A percentile compares a stretch with the other conserved stretches of the same genome.
phyloP scores from a whole-genome alignment of 2,113 vertebrate species.

The pig (Sus scrofa) region T2T-Sscrofa CM000826.6:23714001-23714500 shows the following conservation, averaged over 20 bases:
- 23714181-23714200: not conserved
- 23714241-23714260: not conserved
- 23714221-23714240: constrained; percentile 48
- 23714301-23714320: not conserved
- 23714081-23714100: constrained; percentile 39
- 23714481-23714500: not conserved
- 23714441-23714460: not conserved
- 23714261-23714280: constrained; percentile 20
- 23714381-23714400: not conserved
- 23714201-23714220: not conserved
- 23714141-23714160: not conserved
- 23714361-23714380: not conserved
- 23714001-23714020: constrained; percentile 56
- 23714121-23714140: not conserved
- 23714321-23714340: constrained; percentile 15
- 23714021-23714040: constrained; percentile 46
- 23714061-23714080: not conserved
- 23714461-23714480: not conserved
- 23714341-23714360: not conserved
- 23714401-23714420: not conserved
- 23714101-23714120: constrained; percentile 18
- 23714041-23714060: constrained; percentile 16
- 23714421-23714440: not conserved
- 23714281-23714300: constrained; percentile 47
- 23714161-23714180: not conserved